Evolutionary conservation across 2,888 invertebrate species (phyloP).

Genomic region (Drosophila emarginata): DNA sequence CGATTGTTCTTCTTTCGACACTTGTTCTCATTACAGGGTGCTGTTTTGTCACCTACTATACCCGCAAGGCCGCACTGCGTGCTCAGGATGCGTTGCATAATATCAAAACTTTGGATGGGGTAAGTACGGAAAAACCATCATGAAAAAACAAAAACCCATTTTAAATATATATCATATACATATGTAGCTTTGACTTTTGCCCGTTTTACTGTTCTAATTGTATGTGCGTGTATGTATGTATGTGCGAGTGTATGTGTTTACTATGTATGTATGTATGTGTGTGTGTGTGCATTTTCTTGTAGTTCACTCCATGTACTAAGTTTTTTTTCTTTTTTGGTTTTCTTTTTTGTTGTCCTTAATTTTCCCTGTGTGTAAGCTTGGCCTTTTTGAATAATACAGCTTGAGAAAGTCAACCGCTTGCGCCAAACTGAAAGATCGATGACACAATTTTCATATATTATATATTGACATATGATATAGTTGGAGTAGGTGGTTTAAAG

Average conservation of each 20-base stretch:
- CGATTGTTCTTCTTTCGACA: constrained; percentile 75
- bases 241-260: constrained; percentile 25
- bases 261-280: constrained; percentile 12
- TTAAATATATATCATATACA: constrained; percentile 20
- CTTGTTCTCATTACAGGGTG: constrained; percentile 92
- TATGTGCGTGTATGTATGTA: constrained; percentile 26
- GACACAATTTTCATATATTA: constrained; percentile 55
- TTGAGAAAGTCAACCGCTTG: constrained; percentile 70
- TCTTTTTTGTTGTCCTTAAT: constrained; percentile 1
- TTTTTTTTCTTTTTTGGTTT: background rate
- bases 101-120: constrained; percentile 98
- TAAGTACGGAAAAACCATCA: constrained; percentile 85
- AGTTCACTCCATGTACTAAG: constrained; percentile 24
- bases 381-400: constrained; percentile 62
- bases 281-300: constrained; percentile 21
- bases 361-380: constrained; percentile 36
- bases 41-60: constrained; percentile 99
- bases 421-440: constrained; percentile 56
- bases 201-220: constrained; percentile 46
- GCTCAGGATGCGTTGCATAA: constrained; percentile 99
- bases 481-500: constrained; percentile 20
- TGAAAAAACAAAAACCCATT: background rate
- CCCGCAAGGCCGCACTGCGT: constrained; percentile 97
- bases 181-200: constrained; percentile 59
- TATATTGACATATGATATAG: no score